Evolutionary conservation across 2,797 vertebrate genomes (phyloP).

Genomic region (Crotalus adamanteus): DNA sequence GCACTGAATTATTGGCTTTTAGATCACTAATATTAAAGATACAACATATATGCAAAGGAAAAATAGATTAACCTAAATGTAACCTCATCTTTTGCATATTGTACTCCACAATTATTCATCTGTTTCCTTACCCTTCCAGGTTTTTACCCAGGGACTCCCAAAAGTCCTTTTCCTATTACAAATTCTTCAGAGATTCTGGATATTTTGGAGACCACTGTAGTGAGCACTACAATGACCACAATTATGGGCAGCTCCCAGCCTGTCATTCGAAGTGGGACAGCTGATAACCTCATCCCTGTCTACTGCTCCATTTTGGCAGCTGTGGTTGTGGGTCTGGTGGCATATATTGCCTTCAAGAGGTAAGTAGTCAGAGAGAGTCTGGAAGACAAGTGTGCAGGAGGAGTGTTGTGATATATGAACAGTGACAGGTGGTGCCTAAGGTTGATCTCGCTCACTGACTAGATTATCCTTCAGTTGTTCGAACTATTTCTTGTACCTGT

Average conservation of each 20-base stretch:
- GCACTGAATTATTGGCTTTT: neutral
- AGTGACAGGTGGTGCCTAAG: neutral
- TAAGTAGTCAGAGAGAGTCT: slow-evolving; percentile 55
- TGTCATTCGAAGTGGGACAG: slow-evolving; percentile 78
- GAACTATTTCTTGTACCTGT: neutral
- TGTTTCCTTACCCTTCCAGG: slow-evolving; percentile 53
- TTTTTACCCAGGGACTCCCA: slow-evolving; percentile 62
- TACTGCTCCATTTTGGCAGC: slow-evolving; percentile 97
- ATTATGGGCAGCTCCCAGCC: slow-evolving; percentile 82
- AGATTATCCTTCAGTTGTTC: neutral
- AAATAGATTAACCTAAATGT: neutral
- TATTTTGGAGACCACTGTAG: slow-evolving; percentile 50
- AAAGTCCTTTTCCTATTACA: slow-evolving; percentile 63
- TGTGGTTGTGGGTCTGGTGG: slow-evolving; percentile 88
- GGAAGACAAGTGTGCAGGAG: neutral
- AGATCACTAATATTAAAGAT: too few relatives aligned
- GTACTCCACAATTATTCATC: slow-evolving; percentile 17
- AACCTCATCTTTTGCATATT: neutral
- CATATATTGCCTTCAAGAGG: slow-evolving; percentile 94
- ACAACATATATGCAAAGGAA: neutral
- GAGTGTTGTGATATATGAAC: neutral
- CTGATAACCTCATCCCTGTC: slow-evolving; percentile 94
- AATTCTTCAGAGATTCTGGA: slow-evolving; percentile 59
- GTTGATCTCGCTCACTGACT: neutral
- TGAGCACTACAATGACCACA: slow-evolving; percentile 74